Evolutionary conservation across 2,888 invertebrate genomes (phyloP), one percentile per base, ranked within the genome.

Genomic region (Meghimatium bilineatum): DNA sequence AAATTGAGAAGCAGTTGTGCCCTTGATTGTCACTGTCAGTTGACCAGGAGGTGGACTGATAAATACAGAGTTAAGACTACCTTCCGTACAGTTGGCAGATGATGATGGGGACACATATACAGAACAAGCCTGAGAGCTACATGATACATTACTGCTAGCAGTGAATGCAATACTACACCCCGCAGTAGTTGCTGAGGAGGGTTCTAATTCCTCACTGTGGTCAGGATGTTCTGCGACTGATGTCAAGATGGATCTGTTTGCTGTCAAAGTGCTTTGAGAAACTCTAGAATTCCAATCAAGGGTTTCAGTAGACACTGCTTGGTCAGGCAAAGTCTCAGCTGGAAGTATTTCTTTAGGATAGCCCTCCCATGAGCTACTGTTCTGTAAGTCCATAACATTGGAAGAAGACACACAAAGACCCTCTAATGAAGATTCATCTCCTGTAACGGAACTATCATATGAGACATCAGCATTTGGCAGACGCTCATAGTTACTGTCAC

Each of bases 401-500:
- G 86, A 86, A 6, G 86, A 86, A 0, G 85, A 85, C 34, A 86
- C 85, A 60, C 85, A 77, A 10, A 72, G 56, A 20, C 82, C 81
- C 60, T 85, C 86, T 0, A 67, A 38, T n/a, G 66, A 71, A 32
- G 76, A 75, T 10, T 69, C 85, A 79, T 83, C 83, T 2, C 71
- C 74, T 23, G 72, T 60, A 32, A 34, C 79, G 32, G 79, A 72
- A 34, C 60, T 72, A 44, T 83, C 83, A 63, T 52, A 67, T 0
- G 44, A 38, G n/a, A 34, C 36, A n/a, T 36, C 52, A 29, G 69
- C 69, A 56, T 69, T 56, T 29, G 75, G 76, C 44, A 56, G 34
- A 26, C 85, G 63, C 56, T 86, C 86, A 34, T 80, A 85, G 75
- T 86, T 86, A 60, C 86, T 86, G 67, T 86, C 86, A 85, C 86